Evolutionary conservation across 2,888 invertebrate species (phyloP), one percentile per base, ranked within the genome.

Genomic region (Lobophora halterata): DNA sequence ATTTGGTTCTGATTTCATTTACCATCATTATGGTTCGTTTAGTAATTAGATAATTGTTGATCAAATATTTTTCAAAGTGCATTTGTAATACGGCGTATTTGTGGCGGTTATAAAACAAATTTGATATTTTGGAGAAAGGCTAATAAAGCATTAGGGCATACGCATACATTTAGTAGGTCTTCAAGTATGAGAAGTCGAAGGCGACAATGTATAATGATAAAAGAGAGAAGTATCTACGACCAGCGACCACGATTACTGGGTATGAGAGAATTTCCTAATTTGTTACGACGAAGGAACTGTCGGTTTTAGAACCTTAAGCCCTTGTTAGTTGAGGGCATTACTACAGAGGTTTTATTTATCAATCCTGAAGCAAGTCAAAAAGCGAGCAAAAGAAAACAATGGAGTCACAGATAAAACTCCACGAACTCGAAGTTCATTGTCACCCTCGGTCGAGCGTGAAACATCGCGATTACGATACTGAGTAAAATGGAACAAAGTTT

Each of bases 361-460:
- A n/a, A n/a, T 30, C 7, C 19, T n/a, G n/a, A n/a, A 7, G 11
- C 10, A 7, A 2, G 10, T 17, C 25, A 37, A 37, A 46, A 46
- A 42, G 25, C 16, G 12, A 13, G 16, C 12, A 27, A n/a, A 34
- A 32, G 36, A 46, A 49, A 44, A 49, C 41, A 47, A 47, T 45
- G 24, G 32, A 20, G 32, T 35, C 28, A 32, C 27, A 39, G 41
- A 48, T 47, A 51, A 46, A 39, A 43, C 24, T 20, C 25, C n/a
- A n/a, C 31, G 29, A 45, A 24, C 18, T 23, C 16, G 37, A 45
- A 55, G 61, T 57, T 63, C 59, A 61, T 61, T 65, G 61, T 52
- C 58, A 47, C 40, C 23, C 28, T 28, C 46, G 34, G 34, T 35
- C 46, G 44, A 49, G 55, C 61, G 49, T 45, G 46, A 52, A n/a